A percentile compares a stretch with the other conserved stretches of the same genome.
These are phyloP conservation scores for Ceratina australensis DNA, from an alignment of 1,140 invertebrate genomes.

Conservation along the genomic window DNA sequence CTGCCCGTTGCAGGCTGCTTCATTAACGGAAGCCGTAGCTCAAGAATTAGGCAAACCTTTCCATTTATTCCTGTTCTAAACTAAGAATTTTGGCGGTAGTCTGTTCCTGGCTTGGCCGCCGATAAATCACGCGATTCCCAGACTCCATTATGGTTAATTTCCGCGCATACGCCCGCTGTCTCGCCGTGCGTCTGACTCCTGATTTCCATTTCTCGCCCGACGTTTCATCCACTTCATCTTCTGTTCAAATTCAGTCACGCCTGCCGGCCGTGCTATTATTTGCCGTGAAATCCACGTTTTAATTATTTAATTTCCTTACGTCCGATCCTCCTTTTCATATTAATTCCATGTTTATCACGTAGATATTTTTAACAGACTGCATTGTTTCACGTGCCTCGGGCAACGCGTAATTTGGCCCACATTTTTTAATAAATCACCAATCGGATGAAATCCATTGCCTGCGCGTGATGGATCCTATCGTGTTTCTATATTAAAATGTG, in stretches of 20 bases:
- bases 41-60: constrained; percentile 16
- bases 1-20: constrained; percentile 14
- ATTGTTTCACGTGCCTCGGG: too few species aligned
- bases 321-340: too few species aligned
- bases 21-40: constrained; percentile 16
- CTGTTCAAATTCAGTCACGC: constrained; percentile 19
- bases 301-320: too few species aligned
- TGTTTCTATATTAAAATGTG: too few species aligned
- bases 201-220: constrained; percentile 36
- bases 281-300: not conserved
- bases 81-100: constrained; percentile 20
- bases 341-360: too few species aligned
- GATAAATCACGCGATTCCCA: constrained; percentile 49
- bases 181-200: constrained; percentile 21
- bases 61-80: constrained; percentile 7
- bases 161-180: constrained; percentile 19
- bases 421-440: too few species aligned
- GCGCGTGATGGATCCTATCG: too few species aligned
- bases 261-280: constrained; percentile 3
- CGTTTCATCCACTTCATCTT: constrained; percentile 34
- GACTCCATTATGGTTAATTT: constrained; percentile 39
- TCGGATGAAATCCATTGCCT: too few species aligned
- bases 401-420: too few species aligned
- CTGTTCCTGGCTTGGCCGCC: not conserved
- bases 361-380: too few species aligned